Conservation (phyloP, 1,140 invertebrate genomes). For the Diplogasteroides magnus region DNA sequence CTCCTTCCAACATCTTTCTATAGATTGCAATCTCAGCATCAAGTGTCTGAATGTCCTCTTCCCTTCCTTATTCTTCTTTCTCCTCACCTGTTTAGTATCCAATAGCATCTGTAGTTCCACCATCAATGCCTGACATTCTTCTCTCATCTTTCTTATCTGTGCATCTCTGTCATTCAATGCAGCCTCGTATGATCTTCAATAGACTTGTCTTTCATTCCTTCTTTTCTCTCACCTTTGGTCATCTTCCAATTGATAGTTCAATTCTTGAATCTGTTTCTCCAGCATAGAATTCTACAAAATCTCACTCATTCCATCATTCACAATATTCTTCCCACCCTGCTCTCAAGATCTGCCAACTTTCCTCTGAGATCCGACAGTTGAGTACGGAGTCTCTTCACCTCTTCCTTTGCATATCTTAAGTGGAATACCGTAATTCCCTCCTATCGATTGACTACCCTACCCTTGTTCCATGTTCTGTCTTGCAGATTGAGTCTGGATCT, state of each 20-base stretch:
- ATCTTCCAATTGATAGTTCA: slow-evolving; percentile 58
- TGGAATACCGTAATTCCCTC: background rate
- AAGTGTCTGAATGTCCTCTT: slow-evolving; percentile 35
- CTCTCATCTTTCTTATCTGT: slow-evolving; percentile 56
- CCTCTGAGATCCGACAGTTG: slow-evolving; percentile 56
- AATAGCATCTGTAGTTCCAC: slow-evolving; percentile 58
- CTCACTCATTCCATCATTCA: background rate
- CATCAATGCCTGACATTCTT: slow-evolving; percentile 57
- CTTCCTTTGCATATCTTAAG: slow-evolving; percentile 56
- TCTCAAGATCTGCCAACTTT: slow-evolving; percentile 59
- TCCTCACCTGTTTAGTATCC: slow-evolving; percentile 56
- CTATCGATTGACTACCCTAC: background rate
- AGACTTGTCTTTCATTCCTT: slow-evolving; percentile 4
- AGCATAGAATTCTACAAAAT: slow-evolving; percentile 57
- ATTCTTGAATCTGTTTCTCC: slow-evolving; percentile 59
- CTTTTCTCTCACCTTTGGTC: slow-evolving; percentile 54
- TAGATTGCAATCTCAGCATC: slow-evolving; percentile 56
- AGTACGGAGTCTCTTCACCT: slow-evolving; percentile 58
- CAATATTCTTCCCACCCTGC: slow-evolving; percentile 50
- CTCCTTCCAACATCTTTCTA: slow-evolving; percentile 55
- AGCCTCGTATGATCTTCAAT: slow-evolving; percentile 44
- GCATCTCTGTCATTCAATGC: slow-evolving; percentile 54
- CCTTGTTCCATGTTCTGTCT: slow-evolving; percentile 58
- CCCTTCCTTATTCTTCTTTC: background rate
- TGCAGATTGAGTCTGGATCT: slow-evolving; percentile 59